Conservation (phyloP, 1,140 invertebrate species). For the Magallana gigas region DNA sequence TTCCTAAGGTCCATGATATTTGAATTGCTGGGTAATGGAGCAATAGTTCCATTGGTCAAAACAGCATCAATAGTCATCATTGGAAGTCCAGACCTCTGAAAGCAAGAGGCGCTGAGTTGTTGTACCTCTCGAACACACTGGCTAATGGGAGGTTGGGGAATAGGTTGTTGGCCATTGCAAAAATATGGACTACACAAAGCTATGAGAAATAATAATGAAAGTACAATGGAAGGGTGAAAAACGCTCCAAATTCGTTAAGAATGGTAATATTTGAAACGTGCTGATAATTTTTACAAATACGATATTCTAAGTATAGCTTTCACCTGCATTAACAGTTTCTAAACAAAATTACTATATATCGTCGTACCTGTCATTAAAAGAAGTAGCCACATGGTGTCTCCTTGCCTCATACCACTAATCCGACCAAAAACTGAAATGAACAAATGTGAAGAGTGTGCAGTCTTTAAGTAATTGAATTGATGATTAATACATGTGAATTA, state of each 20-base stretch:
- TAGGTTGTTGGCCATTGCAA: constrained; percentile 8
- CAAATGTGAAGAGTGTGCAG: constrained; percentile 14
- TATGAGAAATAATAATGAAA: no score
- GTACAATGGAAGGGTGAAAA: no score
- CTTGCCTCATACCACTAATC: constrained; percentile 11
- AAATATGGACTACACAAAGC: no score
- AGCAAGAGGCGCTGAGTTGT: constrained; percentile 50
- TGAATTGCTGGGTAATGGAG: constrained; percentile 50
- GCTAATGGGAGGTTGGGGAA: neutral
- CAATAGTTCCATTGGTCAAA: constrained; percentile 53
- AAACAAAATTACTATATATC: neutral
- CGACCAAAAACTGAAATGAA: neutral
- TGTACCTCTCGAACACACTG: constrained; percentile 49
- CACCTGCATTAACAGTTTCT: no score
- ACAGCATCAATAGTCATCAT: constrained; percentile 52
- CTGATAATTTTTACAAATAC: no score
- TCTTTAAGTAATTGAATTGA: constrained; percentile 32
- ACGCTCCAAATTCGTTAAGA: no score
- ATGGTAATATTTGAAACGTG: no score
- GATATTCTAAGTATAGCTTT: no score
- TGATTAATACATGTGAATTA: constrained; percentile 28
- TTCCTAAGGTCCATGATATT: constrained; percentile 51
- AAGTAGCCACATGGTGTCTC: neutral
- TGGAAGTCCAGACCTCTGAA: constrained; percentile 51
- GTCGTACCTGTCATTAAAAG: neutral